phyloP scores from a whole-genome alignment of 1,140 invertebrate species.

The Drosophila pruinosa region DNA sequence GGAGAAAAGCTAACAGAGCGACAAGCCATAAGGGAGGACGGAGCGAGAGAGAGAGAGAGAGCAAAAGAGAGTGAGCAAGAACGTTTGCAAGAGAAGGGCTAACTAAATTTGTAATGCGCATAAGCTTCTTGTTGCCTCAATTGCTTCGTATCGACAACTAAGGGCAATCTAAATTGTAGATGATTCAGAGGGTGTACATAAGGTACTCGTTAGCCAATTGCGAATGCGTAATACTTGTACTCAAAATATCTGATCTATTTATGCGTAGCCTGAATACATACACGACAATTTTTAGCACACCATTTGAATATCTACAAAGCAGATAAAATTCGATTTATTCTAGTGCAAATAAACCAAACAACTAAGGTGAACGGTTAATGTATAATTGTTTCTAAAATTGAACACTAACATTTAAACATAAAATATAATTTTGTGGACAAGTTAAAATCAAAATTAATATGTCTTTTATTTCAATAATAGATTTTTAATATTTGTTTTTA shows the following conservation, averaged over 20 bases:
- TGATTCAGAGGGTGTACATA: constrained; percentile 10
- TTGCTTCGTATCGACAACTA: constrained; percentile 32
- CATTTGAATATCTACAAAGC: background rate
- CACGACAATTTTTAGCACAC: background rate
- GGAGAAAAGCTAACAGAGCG: constrained; percentile 70
- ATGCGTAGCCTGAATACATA: background rate
- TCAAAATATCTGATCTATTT: constrained; percentile 1
- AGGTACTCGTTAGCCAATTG: background rate
- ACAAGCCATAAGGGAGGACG: constrained; percentile 36
- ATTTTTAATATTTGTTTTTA: background rate
- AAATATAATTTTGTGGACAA: background rate
- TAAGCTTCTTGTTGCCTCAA: constrained; percentile 43
- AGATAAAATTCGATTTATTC: background rate
- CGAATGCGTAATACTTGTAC: constrained; percentile 15
- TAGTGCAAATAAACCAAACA: background rate
- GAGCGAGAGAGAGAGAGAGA: background rate
- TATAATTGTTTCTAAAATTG: background rate
- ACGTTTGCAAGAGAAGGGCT: constrained; percentile 48
- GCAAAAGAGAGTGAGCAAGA: background rate
- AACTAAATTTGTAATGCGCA: constrained; percentile 67
- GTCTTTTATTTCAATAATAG: background rate
- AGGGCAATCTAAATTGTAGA: constrained; percentile 38
- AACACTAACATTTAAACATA: background rate
- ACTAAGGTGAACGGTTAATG: background rate
- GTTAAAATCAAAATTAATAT: background rate